These are phyloP conservation scores for Mesitornis unicolor DNA, from an alignment of 2,113 vertebrate species.

Conservation along the genomic window DNA sequence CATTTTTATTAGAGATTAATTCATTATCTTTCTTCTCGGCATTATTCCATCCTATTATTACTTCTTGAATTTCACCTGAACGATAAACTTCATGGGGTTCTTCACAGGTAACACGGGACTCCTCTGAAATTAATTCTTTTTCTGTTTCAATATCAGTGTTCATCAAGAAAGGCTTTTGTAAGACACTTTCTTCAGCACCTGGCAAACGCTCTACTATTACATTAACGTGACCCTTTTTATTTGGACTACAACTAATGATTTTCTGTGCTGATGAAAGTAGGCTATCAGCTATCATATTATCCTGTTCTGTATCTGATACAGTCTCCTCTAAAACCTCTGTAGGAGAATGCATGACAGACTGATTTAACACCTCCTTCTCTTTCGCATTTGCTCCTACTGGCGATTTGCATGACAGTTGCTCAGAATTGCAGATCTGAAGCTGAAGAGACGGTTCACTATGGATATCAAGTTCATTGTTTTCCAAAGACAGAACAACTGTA, in stretches of 20 bases:
- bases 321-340: constrained; percentile 80
- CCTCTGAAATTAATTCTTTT: constrained; percentile 58
- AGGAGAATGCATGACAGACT: constrained; percentile 45
- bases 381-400: constrained; percentile 18
- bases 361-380: constrained; percentile 29
- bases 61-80: constrained; percentile 72
- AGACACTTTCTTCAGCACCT: constrained; percentile 81
- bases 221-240: constrained; percentile 90
- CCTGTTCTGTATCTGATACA: constrained; percentile 78
- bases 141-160: constrained; percentile 74
- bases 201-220: constrained; percentile 98
- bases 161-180: constrained; percentile 82
- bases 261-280: constrained; percentile 95
- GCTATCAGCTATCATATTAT: constrained; percentile 80
- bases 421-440: constrained; percentile 81
- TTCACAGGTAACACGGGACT: constrained; percentile 46
- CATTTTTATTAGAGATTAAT: constrained; percentile 39
- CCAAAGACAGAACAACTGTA: constrained; percentile 82
- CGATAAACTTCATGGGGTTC: constrained; percentile 42
- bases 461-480: constrained; percentile 70
- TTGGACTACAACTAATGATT: constrained; percentile 90
- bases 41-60: constrained; percentile 77
- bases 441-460: constrained; percentile 75
- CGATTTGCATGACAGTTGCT: constrained; percentile 22
- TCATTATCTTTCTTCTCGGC: constrained; percentile 68